phyloP scores from a whole-genome alignment of 2,888 invertebrate species.

The Philereme transversata region DNA sequence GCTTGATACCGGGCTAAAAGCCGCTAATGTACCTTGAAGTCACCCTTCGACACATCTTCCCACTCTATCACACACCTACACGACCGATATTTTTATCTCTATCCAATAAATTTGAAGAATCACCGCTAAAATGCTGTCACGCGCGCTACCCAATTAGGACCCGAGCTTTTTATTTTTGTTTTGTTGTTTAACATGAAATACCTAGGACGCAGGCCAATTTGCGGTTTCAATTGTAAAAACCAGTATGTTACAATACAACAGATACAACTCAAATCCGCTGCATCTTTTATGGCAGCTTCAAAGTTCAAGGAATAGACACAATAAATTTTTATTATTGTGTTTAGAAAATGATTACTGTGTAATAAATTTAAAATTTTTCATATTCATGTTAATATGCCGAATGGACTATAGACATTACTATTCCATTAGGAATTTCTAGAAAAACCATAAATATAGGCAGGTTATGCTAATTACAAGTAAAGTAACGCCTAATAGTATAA shows the following conservation, averaged over 20 bases:
- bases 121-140: constrained; percentile 64
- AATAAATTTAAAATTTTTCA: constrained; percentile 62
- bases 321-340: constrained; percentile 46
- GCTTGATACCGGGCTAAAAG: constrained; percentile 59
- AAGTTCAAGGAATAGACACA: constrained; percentile 32
- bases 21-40: constrained; percentile 66
- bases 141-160: constrained; percentile 63
- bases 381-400: constrained; percentile 60
- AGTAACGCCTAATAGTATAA: constrained; percentile 30
- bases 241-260: constrained; percentile 14
- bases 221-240: constrained; percentile 28
- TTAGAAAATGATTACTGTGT: constrained; percentile 47
- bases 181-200: constrained; percentile 31
- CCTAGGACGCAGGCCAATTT: constrained; percentile 31
- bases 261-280: constrained; percentile 19
- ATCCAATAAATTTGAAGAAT: constrained; percentile 54
- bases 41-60: constrained; percentile 47
- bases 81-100: constrained; percentile 45
- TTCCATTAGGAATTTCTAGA: constrained; percentile 48
- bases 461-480: constrained; percentile 54
- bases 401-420: constrained; percentile 43
- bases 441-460: constrained; percentile 41
- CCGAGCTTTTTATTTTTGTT: constrained; percentile 45
- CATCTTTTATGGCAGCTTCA: constrained; percentile 31
- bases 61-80: constrained; percentile 47